Conservation (phyloP, 2,797 vertebrate genomes). For the Cossypha niveicapilla region DNA sequence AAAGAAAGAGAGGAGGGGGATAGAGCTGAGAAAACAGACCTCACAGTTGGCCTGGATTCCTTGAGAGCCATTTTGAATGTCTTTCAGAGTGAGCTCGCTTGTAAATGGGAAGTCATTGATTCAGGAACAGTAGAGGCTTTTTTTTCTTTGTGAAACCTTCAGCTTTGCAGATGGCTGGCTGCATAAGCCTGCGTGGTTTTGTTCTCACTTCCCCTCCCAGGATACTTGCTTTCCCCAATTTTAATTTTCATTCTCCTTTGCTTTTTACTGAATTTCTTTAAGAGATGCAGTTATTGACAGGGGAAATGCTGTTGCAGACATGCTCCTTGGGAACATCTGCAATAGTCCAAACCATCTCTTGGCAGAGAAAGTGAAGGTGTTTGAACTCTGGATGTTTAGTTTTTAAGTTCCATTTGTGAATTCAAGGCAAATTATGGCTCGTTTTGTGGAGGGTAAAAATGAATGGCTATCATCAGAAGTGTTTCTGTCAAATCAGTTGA, state of each 20-base stretch:
- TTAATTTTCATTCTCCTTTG: slow-evolving; percentile 42
- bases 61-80: slow-evolving; percentile 78
- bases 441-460: neutral
- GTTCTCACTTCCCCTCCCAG: slow-evolving; percentile 49
- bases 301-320: neutral
- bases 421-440: neutral
- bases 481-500: neutral
- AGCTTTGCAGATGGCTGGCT: slow-evolving; percentile 75
- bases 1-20: slow-evolving; percentile 56
- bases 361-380: neutral
- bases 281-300: neutral
- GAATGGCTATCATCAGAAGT: neutral
- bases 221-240: slow-evolving; percentile 7
- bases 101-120: slow-evolving; percentile 77
- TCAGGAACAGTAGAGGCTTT: slow-evolving; percentile 72
- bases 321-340: neutral
- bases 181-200: slow-evolving; percentile 67
- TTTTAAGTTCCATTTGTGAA: neutral
- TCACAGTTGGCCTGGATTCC: slow-evolving; percentile 69
- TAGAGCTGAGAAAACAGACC: slow-evolving; percentile 49
- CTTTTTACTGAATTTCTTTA: slow-evolving; percentile 10
- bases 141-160: slow-evolving; percentile 65
- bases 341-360: neutral
- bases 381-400: neutral
- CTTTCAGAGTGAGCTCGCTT: slow-evolving; percentile 7